A percentile compares a stretch with the other conserved stretches of the same genome.
Conservation (phyloP, 2,888 invertebrate species). For the Catocala nupta region DNA sequence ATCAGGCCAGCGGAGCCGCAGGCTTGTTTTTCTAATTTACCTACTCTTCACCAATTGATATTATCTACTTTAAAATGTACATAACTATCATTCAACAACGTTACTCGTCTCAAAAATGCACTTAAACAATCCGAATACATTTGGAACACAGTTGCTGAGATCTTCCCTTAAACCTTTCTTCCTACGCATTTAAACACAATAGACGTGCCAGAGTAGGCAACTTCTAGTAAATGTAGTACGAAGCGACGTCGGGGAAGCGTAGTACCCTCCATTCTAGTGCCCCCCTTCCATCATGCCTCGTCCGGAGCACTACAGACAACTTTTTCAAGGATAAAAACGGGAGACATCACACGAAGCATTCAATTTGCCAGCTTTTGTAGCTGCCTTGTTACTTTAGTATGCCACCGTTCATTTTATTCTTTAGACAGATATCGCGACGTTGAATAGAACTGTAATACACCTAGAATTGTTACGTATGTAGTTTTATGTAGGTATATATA, state of each 20-base stretch:
- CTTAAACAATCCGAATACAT: background rate
- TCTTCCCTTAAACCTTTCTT: conserved; percentile 25
- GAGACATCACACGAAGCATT: conserved; percentile 33
- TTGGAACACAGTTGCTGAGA: conserved; percentile 7
- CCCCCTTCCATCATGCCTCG: conserved; percentile 51
- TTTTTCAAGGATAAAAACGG: conserved; percentile 52
- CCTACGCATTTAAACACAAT: conserved; percentile 43
- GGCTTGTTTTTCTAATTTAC: too few species aligned
- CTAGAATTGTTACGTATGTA: too few species aligned
- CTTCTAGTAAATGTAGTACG: conserved; percentile 62
- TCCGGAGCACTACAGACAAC: conserved; percentile 47
- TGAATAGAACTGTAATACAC: conserved; percentile 12
- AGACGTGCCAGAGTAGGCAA: conserved; percentile 45
- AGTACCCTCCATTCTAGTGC: conserved; percentile 72
- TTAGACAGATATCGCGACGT: too few species aligned
- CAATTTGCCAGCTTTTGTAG: conserved; percentile 32
- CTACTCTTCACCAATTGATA: too few species aligned
- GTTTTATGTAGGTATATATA: too few species aligned
- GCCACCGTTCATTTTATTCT: conserved; percentile 8
- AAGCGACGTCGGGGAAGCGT: conserved; percentile 57
- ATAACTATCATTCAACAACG: too few species aligned
- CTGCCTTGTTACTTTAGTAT: conserved; percentile 21
- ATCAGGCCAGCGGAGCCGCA: too few species aligned
- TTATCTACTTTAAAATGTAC: too few species aligned
- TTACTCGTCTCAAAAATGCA: background rate